A percentile compares a stretch with the other conserved stretches of the same genome.
Conservation (phyloP, 1,140 invertebrate genomes). For the Lordiphosa stackelbergi region DNA sequence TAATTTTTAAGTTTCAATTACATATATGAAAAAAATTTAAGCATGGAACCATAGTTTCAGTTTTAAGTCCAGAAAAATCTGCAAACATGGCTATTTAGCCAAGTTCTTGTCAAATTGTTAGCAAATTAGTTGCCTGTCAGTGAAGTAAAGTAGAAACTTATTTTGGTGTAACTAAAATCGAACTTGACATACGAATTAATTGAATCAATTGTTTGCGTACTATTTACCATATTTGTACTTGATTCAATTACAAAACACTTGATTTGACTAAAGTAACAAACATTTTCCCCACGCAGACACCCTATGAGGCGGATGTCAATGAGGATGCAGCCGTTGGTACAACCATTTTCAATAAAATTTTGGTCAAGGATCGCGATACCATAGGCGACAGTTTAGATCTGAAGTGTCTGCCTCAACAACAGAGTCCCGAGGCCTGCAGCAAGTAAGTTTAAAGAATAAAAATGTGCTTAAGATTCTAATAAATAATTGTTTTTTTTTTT, state of each 20-base stretch:
- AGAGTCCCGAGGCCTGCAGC: constrained; percentile 69
- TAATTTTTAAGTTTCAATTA: too few relatives aligned
- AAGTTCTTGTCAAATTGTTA: too few relatives aligned
- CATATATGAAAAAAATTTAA: too few relatives aligned
- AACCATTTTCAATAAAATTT: constrained; percentile 85
- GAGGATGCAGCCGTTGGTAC: constrained; percentile 87
- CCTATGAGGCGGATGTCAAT: constrained; percentile 87
- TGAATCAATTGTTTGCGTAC: too few relatives aligned
- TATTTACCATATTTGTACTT: too few relatives aligned
- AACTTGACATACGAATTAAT: too few relatives aligned
- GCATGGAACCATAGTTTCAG: too few relatives aligned
- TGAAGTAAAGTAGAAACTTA: too few relatives aligned
- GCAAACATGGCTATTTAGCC: too few relatives aligned
- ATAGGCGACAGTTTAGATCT: constrained; percentile 89
- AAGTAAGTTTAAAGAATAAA: constrained; percentile 40
- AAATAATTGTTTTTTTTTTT: neutral
- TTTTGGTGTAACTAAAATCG: too few relatives aligned
- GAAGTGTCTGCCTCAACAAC: constrained; percentile 79
- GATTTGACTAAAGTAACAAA: neutral
- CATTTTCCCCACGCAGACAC: constrained; percentile 78
- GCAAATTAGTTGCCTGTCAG: too few relatives aligned
- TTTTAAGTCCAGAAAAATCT: too few relatives aligned
- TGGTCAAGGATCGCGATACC: constrained; percentile 87
- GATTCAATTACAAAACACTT: neutral
- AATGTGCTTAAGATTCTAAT: neutral